These are phyloP conservation scores for Drosophila algonquin DNA, from an alignment of 2,888 invertebrate genomes.

Conservation along the genomic window DNA sequence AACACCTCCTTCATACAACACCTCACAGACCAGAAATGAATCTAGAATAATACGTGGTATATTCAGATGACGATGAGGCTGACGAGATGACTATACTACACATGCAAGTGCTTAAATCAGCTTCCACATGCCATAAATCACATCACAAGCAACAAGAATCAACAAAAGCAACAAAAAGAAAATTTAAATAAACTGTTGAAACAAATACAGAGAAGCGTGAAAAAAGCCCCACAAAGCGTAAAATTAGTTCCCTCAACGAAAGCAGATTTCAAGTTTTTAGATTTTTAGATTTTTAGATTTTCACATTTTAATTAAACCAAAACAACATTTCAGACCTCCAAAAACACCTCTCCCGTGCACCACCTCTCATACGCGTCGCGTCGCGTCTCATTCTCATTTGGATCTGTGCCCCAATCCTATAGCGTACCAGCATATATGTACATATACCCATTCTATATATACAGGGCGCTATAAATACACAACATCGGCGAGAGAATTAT, in stretches of 20 bases:
- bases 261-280: conserved; percentile 1
- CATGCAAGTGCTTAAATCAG: conserved; percentile 44
- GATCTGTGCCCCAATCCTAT: not conserved
- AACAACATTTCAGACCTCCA: conserved; percentile 48
- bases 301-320: conserved; percentile 67
- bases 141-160: conserved; percentile 17
- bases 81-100: conserved; percentile 17
- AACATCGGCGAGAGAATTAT: conserved; percentile 39
- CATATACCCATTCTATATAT: conserved; percentile 33
- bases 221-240: conserved; percentile 49
- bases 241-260: conserved; percentile 49
- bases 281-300: not conserved
- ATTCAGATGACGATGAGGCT: conserved; percentile 15
- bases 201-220: conserved; percentile 49
- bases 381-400: not conserved
- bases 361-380: not conserved
- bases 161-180: conserved; percentile 17
- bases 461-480: conserved; percentile 61
- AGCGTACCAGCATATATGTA: conserved; percentile 20
- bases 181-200: conserved; percentile 42
- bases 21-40: not conserved
- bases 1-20: not conserved
- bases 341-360: not conserved
- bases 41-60: conserved; percentile 28
- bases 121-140: conserved; percentile 39